Evolutionary conservation across 2,888 invertebrate species (phyloP).

Genomic region (Lasioglossum leucozonium): DNA sequence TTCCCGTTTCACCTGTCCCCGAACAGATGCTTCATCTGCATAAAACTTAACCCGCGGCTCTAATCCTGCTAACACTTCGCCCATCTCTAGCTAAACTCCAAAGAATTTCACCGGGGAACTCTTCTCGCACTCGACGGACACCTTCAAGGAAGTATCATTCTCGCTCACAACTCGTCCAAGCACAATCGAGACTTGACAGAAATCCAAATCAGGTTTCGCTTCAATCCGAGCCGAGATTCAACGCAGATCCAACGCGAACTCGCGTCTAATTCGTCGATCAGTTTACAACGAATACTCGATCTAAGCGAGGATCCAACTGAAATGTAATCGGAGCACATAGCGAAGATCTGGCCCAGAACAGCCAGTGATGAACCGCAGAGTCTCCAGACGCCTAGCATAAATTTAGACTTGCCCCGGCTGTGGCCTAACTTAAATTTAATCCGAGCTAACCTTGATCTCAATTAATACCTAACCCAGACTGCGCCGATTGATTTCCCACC

Average conservation of each 20-base stretch:
- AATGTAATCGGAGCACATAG: neutral
- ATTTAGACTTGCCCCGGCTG: neutral
- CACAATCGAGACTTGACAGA: neutral
- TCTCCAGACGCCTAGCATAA: neutral
- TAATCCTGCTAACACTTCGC: neutral
- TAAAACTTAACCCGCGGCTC: neutral
- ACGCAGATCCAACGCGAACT: neutral
- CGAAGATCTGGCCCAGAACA: neutral
- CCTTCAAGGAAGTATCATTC: neutral
- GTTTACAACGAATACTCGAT: too few species aligned
- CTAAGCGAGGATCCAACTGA: neutral
- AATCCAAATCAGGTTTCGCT: neutral
- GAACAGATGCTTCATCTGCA: neutral
- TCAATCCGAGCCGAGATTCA: neutral
- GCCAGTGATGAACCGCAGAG: neutral
- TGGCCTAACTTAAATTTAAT: neutral
- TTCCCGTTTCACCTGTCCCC: slow-evolving; percentile 39
- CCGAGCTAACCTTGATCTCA: neutral
- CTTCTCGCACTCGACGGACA: neutral
- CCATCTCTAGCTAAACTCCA: neutral
- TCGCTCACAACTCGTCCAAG: neutral
- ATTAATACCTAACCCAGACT: neutral
- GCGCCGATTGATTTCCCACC: neutral
- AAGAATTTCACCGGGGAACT: neutral
- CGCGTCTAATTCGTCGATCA: neutral